These are phyloP conservation scores for Clupea harengus DNA, from an alignment of 2,113 vertebrate species.

Conservation along the genomic window DNA sequence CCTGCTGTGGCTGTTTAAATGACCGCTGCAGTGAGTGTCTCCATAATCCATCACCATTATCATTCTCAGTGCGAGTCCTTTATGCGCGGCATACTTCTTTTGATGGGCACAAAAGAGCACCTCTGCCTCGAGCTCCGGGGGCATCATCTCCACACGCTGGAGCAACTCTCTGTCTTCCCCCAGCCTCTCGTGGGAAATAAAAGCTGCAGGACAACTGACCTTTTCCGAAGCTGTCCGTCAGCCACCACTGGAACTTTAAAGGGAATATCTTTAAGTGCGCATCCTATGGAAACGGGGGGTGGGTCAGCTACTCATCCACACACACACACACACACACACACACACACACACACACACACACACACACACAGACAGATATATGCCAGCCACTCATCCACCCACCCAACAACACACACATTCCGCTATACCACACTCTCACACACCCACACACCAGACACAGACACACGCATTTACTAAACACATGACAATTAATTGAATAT, in stretches of 20 bases:
- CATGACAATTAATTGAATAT: conserved; percentile 38
- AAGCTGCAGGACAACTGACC: conserved; percentile 33
- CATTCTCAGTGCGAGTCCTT: conserved; percentile 25
- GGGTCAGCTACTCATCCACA: not conserved
- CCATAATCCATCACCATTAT: conserved; percentile 13
- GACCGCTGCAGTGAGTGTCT: conserved; percentile 33
- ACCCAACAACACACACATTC: not conserved
- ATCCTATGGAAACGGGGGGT: conserved; percentile 33
- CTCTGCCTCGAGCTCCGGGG: conserved; percentile 26
- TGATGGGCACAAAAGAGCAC: conserved; percentile 26
- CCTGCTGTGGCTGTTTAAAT: conserved; percentile 35
- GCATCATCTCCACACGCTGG: not conserved
- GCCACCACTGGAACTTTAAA: conserved; percentile 32
- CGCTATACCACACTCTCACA: not conserved
- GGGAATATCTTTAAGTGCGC: conserved; percentile 31
- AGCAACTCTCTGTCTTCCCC: conserved; percentile 14
- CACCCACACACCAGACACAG: not conserved
- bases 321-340: not conserved
- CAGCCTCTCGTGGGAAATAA: conserved; percentile 32
- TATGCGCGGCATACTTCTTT: conserved; percentile 32
- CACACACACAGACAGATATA: not conserved
- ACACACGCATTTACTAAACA: not conserved
- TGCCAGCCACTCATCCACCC: not conserved
- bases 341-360: not conserved
- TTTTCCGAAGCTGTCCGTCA: conserved; percentile 27